Percentiles rank a stretch among this genome's conserved stretches.
Evolutionary conservation across 37 sponge, comb jelly and placozoan species (phyloP).

Genomic region (Hexactinellida sp.): DNA sequence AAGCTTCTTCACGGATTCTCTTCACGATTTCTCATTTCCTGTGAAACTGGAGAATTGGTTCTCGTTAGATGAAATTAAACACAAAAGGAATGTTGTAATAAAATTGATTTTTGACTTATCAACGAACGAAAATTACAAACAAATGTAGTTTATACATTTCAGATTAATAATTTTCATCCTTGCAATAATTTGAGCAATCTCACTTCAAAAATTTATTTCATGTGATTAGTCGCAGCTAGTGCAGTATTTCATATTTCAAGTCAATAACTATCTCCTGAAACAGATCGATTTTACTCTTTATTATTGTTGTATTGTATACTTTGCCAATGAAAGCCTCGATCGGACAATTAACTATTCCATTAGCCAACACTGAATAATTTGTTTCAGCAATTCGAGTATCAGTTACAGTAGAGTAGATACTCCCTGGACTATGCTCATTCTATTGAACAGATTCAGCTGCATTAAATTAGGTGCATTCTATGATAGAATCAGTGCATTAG

Average conservation of each 20-base stretch:
- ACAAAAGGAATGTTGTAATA: not conserved
- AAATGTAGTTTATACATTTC: not conserved
- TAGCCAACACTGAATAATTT: not conserved
- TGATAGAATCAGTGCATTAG: not conserved
- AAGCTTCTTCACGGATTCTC: conserved; percentile 41
- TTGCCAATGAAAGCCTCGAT: not conserved
- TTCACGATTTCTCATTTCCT: not conserved
- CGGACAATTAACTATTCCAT: not conserved
- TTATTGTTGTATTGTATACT: not conserved
- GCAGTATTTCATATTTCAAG: too few species aligned
- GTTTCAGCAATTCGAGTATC: not conserved
- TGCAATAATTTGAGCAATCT: not conserved
- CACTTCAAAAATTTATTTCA: not conserved
- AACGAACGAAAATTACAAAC: not conserved
- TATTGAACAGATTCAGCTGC: not conserved
- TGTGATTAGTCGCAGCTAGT: not conserved
- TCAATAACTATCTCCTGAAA: not conserved
- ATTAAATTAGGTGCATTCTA: not conserved
- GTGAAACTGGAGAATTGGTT: not conserved
- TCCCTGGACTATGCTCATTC: not conserved
- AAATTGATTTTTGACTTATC: conserved; percentile 10
- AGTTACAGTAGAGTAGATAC: not conserved
- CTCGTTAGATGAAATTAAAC: not conserved
- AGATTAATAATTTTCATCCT: not conserved
- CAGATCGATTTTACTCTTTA: not conserved